phyloP scores from a whole-genome alignment of 2,797 vertebrate species.

The Mastacembelus armatus region DNA sequence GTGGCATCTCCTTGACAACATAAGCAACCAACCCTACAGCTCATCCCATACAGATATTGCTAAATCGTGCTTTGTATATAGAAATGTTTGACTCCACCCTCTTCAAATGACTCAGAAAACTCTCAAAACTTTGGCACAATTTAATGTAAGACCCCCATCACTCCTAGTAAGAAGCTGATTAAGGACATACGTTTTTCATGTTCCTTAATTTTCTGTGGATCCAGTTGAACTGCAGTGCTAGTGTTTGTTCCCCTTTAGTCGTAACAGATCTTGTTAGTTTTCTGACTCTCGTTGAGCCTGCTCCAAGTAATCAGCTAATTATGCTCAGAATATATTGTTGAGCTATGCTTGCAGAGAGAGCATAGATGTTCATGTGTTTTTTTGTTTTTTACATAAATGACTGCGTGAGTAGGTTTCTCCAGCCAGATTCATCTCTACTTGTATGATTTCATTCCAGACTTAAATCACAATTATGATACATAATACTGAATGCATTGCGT shows the following conservation, averaged over 20 bases:
- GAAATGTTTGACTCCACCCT: neutral
- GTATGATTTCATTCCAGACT: constrained; percentile 61
- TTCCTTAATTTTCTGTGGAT: neutral
- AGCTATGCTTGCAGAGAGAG: constrained; percentile 14
- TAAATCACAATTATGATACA: constrained; percentile 81
- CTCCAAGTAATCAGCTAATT: constrained; percentile 25
- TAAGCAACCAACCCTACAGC: neutral
- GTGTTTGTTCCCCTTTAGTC: neutral
- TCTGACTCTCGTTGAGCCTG: neutral
- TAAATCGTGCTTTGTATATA: neutral
- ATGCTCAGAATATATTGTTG: neutral
- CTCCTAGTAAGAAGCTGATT: neutral
- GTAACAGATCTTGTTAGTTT: neutral
- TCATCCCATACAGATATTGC: neutral
- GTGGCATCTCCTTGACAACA: neutral
- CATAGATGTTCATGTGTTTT: constrained; percentile 16
- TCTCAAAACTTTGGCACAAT: neutral
- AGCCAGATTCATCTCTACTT: constrained; percentile 57
- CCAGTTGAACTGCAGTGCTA: neutral
- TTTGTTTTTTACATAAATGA: constrained; percentile 54
- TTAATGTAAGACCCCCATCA: neutral
- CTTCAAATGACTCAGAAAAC: neutral
- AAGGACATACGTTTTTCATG: neutral
- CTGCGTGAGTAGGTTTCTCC: constrained; percentile 58
- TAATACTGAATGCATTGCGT: constrained; percentile 75